Evolutionary conservation across 2,888 invertebrate genomes (phyloP).

Genomic region (Drosophila prolongata): DNA sequence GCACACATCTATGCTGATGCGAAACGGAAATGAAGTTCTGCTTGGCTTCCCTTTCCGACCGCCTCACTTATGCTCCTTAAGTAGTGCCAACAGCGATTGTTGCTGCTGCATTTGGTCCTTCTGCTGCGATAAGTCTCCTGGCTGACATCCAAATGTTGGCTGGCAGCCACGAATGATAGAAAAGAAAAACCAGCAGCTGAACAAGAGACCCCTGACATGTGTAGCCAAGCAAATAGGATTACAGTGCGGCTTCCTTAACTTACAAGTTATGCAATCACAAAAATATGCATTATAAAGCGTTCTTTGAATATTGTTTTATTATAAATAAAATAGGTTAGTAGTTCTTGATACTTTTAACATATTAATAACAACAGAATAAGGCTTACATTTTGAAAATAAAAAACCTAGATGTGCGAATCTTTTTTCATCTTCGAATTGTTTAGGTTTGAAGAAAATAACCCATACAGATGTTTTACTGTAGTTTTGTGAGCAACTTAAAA

Average conservation of each 20-base stretch:
- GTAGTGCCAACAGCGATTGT: conserved; percentile 23
- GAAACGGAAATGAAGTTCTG: conserved; percentile 45
- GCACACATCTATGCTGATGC: conserved; percentile 22
- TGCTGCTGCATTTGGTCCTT: conserved; percentile 16
- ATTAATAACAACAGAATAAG: too few relatives aligned
- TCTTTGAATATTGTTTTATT: too few relatives aligned
- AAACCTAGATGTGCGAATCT: too few relatives aligned
- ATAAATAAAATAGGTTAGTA: too few relatives aligned
- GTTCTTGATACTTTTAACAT: too few relatives aligned
- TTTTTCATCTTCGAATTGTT: too few relatives aligned
- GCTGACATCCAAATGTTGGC: conserved; percentile 27
- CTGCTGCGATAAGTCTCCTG: conserved; percentile 36
- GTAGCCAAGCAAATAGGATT: conserved; percentile 22
- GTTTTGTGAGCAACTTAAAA: conserved; percentile 16
- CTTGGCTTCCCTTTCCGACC: conserved; percentile 23
- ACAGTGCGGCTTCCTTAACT: conserved; percentile 1
- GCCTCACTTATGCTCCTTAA: conserved; percentile 24
- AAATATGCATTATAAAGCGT: too few relatives aligned
- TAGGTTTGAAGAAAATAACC: background rate
- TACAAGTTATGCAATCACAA: background rate
- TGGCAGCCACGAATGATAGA: conserved; percentile 7
- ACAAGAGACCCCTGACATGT: conserved; percentile 38
- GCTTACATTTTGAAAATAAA: too few relatives aligned
- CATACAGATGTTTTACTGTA: background rate
- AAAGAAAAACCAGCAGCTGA: conserved; percentile 15